These are phyloP conservation scores for Cistogaster globosa DNA, from an alignment of 2,888 invertebrate species.

Conservation along the genomic window DNA sequence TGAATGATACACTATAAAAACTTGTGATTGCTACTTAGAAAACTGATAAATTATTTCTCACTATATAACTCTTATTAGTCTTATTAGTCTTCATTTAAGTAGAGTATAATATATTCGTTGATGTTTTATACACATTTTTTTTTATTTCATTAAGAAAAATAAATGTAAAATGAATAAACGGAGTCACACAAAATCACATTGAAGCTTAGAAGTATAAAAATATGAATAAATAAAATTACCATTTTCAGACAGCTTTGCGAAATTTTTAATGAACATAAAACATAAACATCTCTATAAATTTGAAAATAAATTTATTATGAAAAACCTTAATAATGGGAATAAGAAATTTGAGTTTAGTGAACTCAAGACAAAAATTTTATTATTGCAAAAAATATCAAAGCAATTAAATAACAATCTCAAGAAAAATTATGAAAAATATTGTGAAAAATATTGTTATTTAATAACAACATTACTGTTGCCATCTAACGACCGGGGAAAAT, in stretches of 20 bases:
- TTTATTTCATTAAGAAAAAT: background rate
- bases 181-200: background rate
- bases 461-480: constrained; percentile 44
- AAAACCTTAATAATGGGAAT: constrained; percentile 22
- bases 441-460: constrained; percentile 42
- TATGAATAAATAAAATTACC: constrained; percentile 2
- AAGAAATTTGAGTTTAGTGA: constrained; percentile 14
- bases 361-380: constrained; percentile 21
- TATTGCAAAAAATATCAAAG: constrained; percentile 31
- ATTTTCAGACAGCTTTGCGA: background rate
- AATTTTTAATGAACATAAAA: constrained; percentile 3
- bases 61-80: no score
- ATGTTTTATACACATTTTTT: background rate
- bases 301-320: constrained; percentile 54
- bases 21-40: no score
- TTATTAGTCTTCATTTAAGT: no score
- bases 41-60: no score
- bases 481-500: constrained; percentile 19
- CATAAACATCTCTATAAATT: background rate
- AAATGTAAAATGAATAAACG: constrained; percentile 17
- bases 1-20: no score
- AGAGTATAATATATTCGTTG: background rate
- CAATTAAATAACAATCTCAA: constrained; percentile 55
- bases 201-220: constrained; percentile 5
- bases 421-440: constrained; percentile 42